Percentiles rank a stretch among this genome's conserved stretches.
Conservation (phyloP, 1,140 invertebrate genomes). For the Phocides pigmalion region DNA sequence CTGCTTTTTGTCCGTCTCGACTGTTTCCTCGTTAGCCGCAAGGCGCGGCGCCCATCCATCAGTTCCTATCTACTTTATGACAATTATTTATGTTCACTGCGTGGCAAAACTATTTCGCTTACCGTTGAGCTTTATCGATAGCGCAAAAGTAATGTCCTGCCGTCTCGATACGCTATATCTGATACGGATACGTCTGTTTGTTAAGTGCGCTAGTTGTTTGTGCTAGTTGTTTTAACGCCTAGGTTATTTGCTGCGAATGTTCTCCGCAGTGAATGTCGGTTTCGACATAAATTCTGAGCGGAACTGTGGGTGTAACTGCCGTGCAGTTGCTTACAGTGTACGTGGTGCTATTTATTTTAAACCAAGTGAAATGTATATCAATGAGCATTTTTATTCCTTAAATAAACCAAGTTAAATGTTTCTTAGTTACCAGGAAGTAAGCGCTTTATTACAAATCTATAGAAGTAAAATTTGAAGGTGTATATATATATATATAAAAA, state of each 20-base stretch:
- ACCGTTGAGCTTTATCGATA: slow-evolving; percentile 82
- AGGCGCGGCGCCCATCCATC: slow-evolving; percentile 68
- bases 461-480: no score
- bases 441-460: background rate
- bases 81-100: slow-evolving; percentile 80
- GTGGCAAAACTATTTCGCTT: slow-evolving; percentile 78
- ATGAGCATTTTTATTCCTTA: slow-evolving; percentile 50
- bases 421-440: slow-evolving; percentile 20
- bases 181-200: slow-evolving; percentile 81
- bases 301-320: slow-evolving; percentile 79
- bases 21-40: slow-evolving; percentile 64
- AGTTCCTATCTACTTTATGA: slow-evolving; percentile 77
- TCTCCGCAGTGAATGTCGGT: slow-evolving; percentile 75
- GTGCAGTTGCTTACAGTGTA: slow-evolving; percentile 59
- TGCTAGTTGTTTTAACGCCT: slow-evolving; percentile 79
- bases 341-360: slow-evolving; percentile 67
- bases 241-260: slow-evolving; percentile 78
- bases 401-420: slow-evolving; percentile 40
- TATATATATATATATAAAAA: no score
- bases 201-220: slow-evolving; percentile 77
- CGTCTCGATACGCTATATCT: slow-evolving; percentile 77
- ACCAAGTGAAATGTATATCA: slow-evolving; percentile 56
- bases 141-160: slow-evolving; percentile 77
- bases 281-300: slow-evolving; percentile 79
- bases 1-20: slow-evolving; percentile 51